Base-by-base conservation (phyloP, 2,797 vertebrate genomes). In the Lycodopsis pacificus region DNA sequence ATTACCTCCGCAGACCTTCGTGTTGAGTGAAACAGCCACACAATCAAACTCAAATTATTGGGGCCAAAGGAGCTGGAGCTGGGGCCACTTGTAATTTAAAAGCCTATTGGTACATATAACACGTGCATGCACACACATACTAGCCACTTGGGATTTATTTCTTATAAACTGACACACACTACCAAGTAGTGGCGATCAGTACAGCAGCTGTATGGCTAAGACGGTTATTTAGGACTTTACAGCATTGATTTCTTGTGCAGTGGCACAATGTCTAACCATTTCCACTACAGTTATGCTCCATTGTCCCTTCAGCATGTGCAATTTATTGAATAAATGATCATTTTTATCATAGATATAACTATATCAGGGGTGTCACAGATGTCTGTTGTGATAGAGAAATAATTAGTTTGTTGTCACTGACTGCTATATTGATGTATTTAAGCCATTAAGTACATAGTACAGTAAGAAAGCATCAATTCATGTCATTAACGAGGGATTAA, bases 1-100 rank as follows among this genome's bases (percentile, higher is more conserved):
- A 72, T 86, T 59, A 53, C 67, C 54, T 69, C 58, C 5, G 54
- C 62, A 63, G 49, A 71, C 57, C 63, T 65, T 34, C 2, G 20
- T 54, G 66, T 48, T 34, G 42, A 79, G 36, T 17, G 36, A 61
- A 81, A 53, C 57, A 75, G 76, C 48, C 42, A 34, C 51, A 62
- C 44, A 70, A 81, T 87, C 73, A 87, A 61, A 65, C 46, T 64
- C 34, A 38, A 65, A 77, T 68, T 76, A 88, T 42, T 82, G 65
- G 73, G 56, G 79, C 44, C 73, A 77, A 68, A 76, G 62, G 71
- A 67, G 54, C 46, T 71, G 25, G 13, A 69, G 68, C n/a, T 40
- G 61, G 49, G 44, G 72, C 54, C 14, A 25, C 54, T 58, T 77
- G n/a, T 72, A 61, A 73, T 78, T 72, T 76, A 79, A 51, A 73